phyloP scores from a whole-genome alignment of 2,888 invertebrate genomes.

The Osmoderma eremita region DNA sequence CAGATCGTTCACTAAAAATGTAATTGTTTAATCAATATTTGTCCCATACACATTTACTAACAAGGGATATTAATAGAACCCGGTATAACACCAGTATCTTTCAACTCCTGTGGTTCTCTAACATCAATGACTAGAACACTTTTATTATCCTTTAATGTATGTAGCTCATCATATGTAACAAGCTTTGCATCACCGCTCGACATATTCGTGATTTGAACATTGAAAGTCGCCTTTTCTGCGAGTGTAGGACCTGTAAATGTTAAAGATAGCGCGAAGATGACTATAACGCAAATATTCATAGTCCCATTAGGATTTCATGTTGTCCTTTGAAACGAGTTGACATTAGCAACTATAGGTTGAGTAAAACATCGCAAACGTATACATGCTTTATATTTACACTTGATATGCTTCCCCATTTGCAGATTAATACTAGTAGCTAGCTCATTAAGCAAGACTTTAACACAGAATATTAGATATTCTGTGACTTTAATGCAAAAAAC shows the following conservation, averaged over 20 bases:
- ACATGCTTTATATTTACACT: neutral
- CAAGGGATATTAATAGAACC: conserved; percentile 52
- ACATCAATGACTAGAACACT: conserved; percentile 77
- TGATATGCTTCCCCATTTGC: neutral
- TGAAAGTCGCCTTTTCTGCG: neutral
- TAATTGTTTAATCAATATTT: neutral
- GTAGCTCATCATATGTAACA: conserved; percentile 60
- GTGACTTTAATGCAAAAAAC: conserved; percentile 7
- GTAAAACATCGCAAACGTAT: neutral
- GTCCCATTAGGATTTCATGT: conserved; percentile 17
- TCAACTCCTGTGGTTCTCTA: conserved; percentile 77
- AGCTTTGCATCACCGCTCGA: conserved; percentile 38
- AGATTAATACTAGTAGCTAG: neutral
- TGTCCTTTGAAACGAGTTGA: conserved; percentile 24
- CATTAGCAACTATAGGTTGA: conserved; percentile 34
- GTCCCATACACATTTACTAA: conserved; percentile 31
- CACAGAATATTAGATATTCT: too few relatives aligned
- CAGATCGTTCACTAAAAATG: conserved; percentile 43
- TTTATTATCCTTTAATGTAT: conserved; percentile 63
- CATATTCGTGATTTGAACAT: conserved; percentile 36
- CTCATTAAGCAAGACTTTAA: too few relatives aligned
- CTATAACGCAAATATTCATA: conserved; percentile 15
- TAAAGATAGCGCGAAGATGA: neutral
- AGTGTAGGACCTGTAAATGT: conserved; percentile 21
- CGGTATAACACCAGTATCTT: conserved; percentile 76